phyloP scores from a whole-genome alignment of 2,113 vertebrate genomes.

The Cyanocitta stelleri region DNA sequence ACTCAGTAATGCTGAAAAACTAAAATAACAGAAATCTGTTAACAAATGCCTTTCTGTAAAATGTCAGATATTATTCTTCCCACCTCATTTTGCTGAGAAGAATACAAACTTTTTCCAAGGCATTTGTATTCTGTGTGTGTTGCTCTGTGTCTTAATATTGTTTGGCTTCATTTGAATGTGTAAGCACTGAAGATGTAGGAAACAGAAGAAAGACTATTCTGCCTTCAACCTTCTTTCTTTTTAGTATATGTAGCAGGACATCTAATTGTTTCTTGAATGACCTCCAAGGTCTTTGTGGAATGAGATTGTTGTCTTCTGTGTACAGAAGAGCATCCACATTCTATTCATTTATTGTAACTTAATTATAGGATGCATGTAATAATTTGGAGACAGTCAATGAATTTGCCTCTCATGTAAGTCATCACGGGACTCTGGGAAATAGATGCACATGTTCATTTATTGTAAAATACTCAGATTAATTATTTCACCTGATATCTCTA shows the following conservation, averaged over 20 bases:
- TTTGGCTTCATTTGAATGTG: constrained; percentile 52
- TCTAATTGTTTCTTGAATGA: constrained; percentile 78
- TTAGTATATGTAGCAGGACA: constrained; percentile 66
- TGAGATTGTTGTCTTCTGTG: constrained; percentile 78
- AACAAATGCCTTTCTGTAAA: neutral
- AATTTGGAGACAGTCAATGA: constrained; percentile 77
- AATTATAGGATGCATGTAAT: constrained; percentile 80
- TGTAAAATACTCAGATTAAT: constrained; percentile 76
- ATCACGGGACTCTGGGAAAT: constrained; percentile 72
- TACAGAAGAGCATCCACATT: constrained; percentile 70
- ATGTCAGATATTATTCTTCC: neutral
- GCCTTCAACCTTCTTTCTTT: constrained; percentile 45
- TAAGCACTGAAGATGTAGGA: constrained; percentile 37
- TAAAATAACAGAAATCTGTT: neutral
- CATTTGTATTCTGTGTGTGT: neutral
- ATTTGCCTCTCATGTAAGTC: constrained; percentile 70
- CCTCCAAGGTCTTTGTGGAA: constrained; percentile 74
- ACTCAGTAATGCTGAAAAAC: neutral
- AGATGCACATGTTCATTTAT: constrained; percentile 75
- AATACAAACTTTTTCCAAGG: constrained; percentile 13
- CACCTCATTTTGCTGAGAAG: neutral
- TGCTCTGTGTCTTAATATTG: constrained; percentile 33
- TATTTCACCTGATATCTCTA: constrained; percentile 74
- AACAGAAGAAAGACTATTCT: constrained; percentile 37
- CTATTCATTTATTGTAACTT: constrained; percentile 76